Conservation (phyloP, 2,797 vertebrate genomes). For the Aeoliscus strigatus region DNA sequence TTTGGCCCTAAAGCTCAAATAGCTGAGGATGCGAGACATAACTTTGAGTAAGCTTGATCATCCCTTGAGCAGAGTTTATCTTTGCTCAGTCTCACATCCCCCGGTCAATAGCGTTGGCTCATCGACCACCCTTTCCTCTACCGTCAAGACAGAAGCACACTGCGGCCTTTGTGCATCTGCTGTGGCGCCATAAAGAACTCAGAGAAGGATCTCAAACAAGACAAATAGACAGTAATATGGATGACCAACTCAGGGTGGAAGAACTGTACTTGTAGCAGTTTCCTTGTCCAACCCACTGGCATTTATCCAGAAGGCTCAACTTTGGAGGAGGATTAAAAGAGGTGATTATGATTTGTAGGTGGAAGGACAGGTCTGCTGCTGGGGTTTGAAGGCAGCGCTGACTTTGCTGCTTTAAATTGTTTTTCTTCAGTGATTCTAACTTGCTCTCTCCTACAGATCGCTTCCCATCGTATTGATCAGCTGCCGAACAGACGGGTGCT, state of each 20-base stretch:
- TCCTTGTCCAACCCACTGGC: slow-evolving; percentile 24
- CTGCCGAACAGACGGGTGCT: slow-evolving; percentile 52
- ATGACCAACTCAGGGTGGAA: slow-evolving; percentile 25
- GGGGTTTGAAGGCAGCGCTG: slow-evolving; percentile 21
- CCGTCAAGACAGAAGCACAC: slow-evolving; percentile 50
- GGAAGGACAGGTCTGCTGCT: slow-evolving; percentile 21
- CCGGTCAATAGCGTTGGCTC: slow-evolving; percentile 65
- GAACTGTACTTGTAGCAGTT: slow-evolving; percentile 13
- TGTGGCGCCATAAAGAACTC: slow-evolving; percentile 31
- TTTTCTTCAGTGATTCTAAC: slow-evolving; percentile 22
- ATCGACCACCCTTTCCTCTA: slow-evolving; percentile 40
- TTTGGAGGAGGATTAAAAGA: slow-evolving; percentile 45
- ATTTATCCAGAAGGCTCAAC: slow-evolving; percentile 37
- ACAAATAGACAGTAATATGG: slow-evolving; percentile 15
- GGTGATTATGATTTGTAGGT: slow-evolving; percentile 42
- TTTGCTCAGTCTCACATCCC: slow-evolving; percentile 44
- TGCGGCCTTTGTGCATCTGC: slow-evolving; percentile 44
- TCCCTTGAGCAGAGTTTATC: slow-evolving; percentile 60
- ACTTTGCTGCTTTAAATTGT: slow-evolving; percentile 36
- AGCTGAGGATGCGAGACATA: slow-evolving; percentile 57
- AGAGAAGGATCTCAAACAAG: slow-evolving; percentile 27
- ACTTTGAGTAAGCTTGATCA: slow-evolving; percentile 56
- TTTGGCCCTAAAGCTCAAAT: slow-evolving; percentile 47
- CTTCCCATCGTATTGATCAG: slow-evolving; percentile 58
- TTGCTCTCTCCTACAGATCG: slow-evolving; percentile 44